phyloP scores from a whole-genome alignment of 2,888 invertebrate species.

The Leptopilina syphax region DNA sequence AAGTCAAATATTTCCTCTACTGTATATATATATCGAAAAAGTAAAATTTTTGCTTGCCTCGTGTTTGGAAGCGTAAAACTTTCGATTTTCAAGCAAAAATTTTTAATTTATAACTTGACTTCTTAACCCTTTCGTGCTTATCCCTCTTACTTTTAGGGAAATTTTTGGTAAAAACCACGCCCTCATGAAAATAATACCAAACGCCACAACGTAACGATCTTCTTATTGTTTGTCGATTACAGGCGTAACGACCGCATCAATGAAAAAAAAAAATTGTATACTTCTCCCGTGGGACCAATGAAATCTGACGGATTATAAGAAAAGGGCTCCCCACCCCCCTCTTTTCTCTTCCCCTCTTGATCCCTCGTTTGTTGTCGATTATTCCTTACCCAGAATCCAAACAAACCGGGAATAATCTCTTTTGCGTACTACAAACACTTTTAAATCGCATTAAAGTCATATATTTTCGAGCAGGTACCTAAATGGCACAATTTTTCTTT shows the following conservation, averaged over 20 bases:
- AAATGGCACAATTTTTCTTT: constrained; percentile 45
- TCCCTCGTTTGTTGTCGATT: constrained; percentile 59
- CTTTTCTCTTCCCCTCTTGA: not conserved
- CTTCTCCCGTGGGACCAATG: constrained; percentile 40
- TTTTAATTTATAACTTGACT: constrained; percentile 41
- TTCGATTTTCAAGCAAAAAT: not conserved
- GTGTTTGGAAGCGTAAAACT: not conserved
- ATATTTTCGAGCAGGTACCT: constrained; percentile 60
- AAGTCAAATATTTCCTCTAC: too few species aligned
- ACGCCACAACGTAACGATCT: constrained; percentile 66
- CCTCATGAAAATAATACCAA: not conserved
- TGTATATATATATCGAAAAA: too few species aligned
- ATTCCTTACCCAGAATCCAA: constrained; percentile 56
- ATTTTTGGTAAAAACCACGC: constrained; percentile 10
- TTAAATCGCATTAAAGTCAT: constrained; percentile 61
- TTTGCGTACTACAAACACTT: constrained; percentile 56
- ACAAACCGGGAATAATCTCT: constrained; percentile 52
- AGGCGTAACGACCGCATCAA: constrained; percentile 40
- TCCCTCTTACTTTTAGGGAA: not conserved
- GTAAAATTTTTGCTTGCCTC: too few species aligned
- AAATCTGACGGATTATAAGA: constrained; percentile 21
- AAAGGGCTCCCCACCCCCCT: too few species aligned
- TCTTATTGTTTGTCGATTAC: constrained; percentile 55
- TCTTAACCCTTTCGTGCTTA: constrained; percentile 40
- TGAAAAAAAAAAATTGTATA: not conserved